A percentile compares a stretch with the other conserved stretches of the same genome.
These are phyloP conservation scores for Macroteleia sp. DNA, from an alignment of 2,888 invertebrate species.

Conservation along the genomic window DNA sequence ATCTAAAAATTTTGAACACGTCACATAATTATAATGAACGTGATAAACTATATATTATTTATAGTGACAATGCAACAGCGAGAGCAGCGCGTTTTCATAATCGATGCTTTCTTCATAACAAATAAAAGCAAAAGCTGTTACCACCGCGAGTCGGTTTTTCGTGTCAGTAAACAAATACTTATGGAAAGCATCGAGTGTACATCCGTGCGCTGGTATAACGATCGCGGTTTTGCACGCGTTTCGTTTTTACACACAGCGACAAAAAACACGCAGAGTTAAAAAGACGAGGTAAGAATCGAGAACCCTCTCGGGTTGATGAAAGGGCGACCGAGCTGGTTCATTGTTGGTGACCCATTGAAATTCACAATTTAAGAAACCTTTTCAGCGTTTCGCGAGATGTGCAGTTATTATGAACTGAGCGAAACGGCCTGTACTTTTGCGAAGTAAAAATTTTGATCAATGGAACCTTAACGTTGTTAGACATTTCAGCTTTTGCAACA, in stretches of 20 bases:
- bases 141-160: slow-evolving; percentile 46
- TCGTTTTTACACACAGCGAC: slow-evolving; percentile 32
- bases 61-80: no score
- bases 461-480: neutral
- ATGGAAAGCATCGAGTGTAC: slow-evolving; percentile 39
- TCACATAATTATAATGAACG: no score
- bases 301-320: slow-evolving; percentile 9
- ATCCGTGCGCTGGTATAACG: slow-evolving; percentile 29
- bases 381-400: no score
- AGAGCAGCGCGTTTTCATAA: no score
- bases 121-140: slow-evolving; percentile 38
- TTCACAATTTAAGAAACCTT: slow-evolving; percentile 29
- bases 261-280: slow-evolving; percentile 27
- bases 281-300: slow-evolving; percentile 10
- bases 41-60: no score
- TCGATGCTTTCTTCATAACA: no score
- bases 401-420: no score
- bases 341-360: slow-evolving; percentile 29
- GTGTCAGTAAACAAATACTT: slow-evolving; percentile 53
- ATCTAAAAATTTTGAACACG: no score
- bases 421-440: no score
- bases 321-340: slow-evolving; percentile 20
- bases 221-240: slow-evolving; percentile 47
- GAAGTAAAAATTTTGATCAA: slow-evolving; percentile 1
- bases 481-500: neutral